A percentile compares a stretch with the other conserved stretches of the same genome.
These are phyloP conservation scores for Cololabis saira DNA, from an alignment of 2,113 vertebrate genomes.

Conservation along the genomic window DNA sequence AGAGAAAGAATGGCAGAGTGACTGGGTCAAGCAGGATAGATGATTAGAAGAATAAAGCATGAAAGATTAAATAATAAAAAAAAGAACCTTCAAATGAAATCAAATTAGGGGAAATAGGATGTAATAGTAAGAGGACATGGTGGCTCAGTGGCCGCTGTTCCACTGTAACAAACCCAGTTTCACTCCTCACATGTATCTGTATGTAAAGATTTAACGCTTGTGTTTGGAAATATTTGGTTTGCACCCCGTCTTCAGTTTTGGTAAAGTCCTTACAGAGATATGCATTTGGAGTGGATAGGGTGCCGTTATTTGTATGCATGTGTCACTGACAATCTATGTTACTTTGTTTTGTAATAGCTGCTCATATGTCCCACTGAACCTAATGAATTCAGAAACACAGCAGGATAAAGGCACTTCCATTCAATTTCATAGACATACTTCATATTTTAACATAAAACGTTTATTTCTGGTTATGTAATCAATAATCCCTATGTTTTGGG, in stretches of 20 bases:
- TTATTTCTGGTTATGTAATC: too few relatives aligned
- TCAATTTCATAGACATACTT: too few relatives aligned
- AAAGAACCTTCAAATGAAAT: slow-evolving; percentile 61
- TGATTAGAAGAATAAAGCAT: slow-evolving; percentile 63
- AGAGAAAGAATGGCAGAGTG: slow-evolving; percentile 59
- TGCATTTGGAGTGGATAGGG: too few relatives aligned
- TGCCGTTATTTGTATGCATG: too few relatives aligned
- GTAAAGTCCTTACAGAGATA: too few relatives aligned
- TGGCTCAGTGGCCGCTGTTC: slow-evolving; percentile 17
- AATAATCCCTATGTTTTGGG: background rate
- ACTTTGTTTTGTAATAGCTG: too few relatives aligned
- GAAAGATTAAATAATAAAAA: slow-evolving; percentile 59
- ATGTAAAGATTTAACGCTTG: background rate
- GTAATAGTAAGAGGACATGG: slow-evolving; percentile 41
- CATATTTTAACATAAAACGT: too few relatives aligned
- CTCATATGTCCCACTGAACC: too few relatives aligned
- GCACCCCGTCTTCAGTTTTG: background rate
- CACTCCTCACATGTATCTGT: background rate
- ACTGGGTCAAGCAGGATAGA: slow-evolving; percentile 61
- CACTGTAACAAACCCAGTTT: slow-evolving; percentile 17
- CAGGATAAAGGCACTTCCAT: too few relatives aligned
- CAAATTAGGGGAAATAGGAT: slow-evolving; percentile 54
- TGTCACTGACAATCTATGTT: too few relatives aligned
- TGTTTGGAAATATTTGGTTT: background rate
- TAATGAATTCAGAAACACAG: too few relatives aligned